Percentiles rank a stretch among this genome's conserved stretches.
Conservation (phyloP, 2,797 vertebrate species). For the Cottoperca gobio region DNA sequence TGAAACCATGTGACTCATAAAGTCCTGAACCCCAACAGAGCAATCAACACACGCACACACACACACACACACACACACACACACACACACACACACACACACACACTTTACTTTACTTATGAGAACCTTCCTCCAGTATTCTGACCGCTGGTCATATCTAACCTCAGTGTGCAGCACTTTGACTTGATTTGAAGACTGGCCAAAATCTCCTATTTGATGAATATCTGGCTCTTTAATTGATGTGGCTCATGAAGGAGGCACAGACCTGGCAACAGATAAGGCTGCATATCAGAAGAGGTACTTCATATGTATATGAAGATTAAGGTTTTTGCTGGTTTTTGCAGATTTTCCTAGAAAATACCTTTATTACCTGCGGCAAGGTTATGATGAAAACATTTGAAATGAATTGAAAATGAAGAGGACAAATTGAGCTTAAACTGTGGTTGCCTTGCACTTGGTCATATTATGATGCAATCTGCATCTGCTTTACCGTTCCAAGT, state of each 20-base stretch:
- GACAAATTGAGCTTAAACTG: neutral
- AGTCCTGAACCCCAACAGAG: slow-evolving; percentile 30
- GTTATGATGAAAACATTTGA: neutral
- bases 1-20: slow-evolving; percentile 16
- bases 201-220: slow-evolving; percentile 19
- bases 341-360: neutral
- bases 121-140: neutral
- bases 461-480: no score
- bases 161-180: neutral
- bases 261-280: slow-evolving; percentile 24
- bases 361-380: no score
- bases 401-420: neutral
- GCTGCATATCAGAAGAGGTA: slow-evolving; percentile 1
- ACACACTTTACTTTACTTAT: neutral
- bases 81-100: slow-evolving; percentile 12
- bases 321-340: neutral
- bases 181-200: slow-evolving; percentile 10
- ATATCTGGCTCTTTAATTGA: slow-evolving; percentile 17
- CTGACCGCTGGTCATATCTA: neutral
- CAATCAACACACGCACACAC: slow-evolving; percentile 14
- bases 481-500: neutral
- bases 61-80: slow-evolving; percentile 14
- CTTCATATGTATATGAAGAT: neutral
- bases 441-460: no score
- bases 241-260: slow-evolving; percentile 8